Conservation (phyloP, 2,113 vertebrate genomes). For the Onychostruthus taczanowskii region DNA sequence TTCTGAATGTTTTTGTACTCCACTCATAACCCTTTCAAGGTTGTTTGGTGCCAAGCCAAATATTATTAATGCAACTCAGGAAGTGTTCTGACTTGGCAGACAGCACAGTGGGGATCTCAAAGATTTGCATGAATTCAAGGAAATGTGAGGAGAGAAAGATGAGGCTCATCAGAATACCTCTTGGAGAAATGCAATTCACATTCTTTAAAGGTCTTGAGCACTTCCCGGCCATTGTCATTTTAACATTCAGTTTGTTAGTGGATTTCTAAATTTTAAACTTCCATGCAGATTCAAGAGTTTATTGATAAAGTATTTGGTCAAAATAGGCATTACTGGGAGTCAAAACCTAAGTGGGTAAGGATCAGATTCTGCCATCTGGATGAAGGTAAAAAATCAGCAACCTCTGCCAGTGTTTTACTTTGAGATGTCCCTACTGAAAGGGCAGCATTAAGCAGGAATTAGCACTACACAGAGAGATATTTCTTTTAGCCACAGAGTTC, state of each 20-base stretch:
- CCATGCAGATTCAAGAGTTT: not conserved
- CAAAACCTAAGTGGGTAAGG: not conserved
- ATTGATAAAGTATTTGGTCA: not conserved
- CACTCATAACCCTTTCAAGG: conserved; percentile 34
- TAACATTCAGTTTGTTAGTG: not conserved
- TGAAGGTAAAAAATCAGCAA: not conserved
- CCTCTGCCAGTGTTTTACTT: not conserved
- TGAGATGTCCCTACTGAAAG: not conserved
- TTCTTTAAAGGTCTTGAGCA: not conserved
- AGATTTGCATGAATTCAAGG: not conserved
- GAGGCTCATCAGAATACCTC: not conserved
- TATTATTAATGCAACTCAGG: conserved; percentile 41
- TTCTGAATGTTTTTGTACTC: conserved; percentile 53
- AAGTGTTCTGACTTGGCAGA: conserved; percentile 10
- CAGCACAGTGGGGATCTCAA: not conserved
- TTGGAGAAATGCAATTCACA: not conserved
- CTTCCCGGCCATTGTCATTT: not conserved
- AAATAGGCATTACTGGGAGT: not conserved
- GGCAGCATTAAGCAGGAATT: not conserved
- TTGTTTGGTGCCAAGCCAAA: conserved; percentile 56
- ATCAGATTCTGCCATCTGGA: not conserved
- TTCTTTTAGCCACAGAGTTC: not conserved
- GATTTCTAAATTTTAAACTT: not conserved
- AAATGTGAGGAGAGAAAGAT: not conserved
- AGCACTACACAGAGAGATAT: not conserved